Conservation (phyloP, 2,888 invertebrate genomes). For the Drosophila ustulata region DNA sequence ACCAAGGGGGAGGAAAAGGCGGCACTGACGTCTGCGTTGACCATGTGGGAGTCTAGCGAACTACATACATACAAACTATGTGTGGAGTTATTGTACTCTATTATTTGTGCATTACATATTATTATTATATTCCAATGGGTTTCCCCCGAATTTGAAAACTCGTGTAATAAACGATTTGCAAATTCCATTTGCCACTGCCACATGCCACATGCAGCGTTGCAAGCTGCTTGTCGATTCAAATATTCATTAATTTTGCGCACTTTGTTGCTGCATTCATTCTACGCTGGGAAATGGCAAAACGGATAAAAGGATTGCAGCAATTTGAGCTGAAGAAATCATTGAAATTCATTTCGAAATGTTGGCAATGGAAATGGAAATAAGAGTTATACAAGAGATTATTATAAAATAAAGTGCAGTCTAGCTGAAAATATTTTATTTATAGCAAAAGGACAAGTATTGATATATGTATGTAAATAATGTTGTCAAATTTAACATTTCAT, state of each 20-base stretch:
- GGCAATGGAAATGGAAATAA: not conserved
- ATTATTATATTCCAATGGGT: conserved; percentile 19
- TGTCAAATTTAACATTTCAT: too few relatives aligned
- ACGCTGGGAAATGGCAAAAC: not conserved
- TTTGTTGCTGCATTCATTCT: conserved; percentile 3
- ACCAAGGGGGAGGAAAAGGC: too few relatives aligned
- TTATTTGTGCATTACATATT: conserved; percentile 13
- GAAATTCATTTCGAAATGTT: not conserved
- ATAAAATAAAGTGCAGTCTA: not conserved
- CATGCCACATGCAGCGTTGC: conserved; percentile 7
- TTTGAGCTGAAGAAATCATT: not conserved
- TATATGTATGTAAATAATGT: too few relatives aligned
- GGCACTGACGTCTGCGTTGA: conserved; percentile 12
- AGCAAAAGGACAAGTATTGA: too few relatives aligned
- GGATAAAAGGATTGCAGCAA: not conserved
- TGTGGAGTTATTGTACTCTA: not conserved
- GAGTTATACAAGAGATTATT: not conserved
- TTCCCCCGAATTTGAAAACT: conserved; percentile 12
- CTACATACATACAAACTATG: not conserved
- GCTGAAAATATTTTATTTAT: too few relatives aligned
- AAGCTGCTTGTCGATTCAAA: conserved; percentile 22
- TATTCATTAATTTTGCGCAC: conserved; percentile 42
- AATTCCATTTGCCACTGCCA: conserved; percentile 19
- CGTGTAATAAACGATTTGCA: conserved; percentile 35
- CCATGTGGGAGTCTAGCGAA: conserved; percentile 14